phyloP scores from a whole-genome alignment of 2,797 vertebrate species.

The Sebastes nivosus region DNA sequence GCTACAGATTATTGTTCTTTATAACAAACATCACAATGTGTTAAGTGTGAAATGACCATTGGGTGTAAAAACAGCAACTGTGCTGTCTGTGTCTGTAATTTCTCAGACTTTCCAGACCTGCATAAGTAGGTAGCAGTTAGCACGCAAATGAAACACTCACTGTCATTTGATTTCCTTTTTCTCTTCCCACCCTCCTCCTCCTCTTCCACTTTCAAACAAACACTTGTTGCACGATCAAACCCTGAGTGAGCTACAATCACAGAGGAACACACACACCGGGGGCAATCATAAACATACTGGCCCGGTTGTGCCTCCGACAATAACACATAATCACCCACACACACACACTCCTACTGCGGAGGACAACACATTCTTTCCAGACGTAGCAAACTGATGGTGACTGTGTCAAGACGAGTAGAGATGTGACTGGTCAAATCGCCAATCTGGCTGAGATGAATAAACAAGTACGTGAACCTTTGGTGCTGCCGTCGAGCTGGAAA shows the following conservation, averaged over 20 bases:
- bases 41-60: conserved; percentile 52
- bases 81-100: conserved; percentile 16
- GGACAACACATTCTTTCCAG: conserved; percentile 33
- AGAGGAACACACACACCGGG: conserved; percentile 17
- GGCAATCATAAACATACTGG: conserved; percentile 14
- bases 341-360: conserved; percentile 16
- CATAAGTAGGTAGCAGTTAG: conserved; percentile 52
- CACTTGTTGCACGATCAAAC: conserved; percentile 40
- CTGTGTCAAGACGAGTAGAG: conserved; percentile 16
- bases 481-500: conserved; percentile 8
- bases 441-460: conserved; percentile 15
- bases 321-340: conserved; percentile 22
- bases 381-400: conserved; percentile 15
- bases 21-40: conserved; percentile 36
- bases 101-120: conserved; percentile 59
- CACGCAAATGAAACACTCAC: conserved; percentile 44
- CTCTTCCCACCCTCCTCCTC: conserved; percentile 27
- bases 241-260: conserved; percentile 20
- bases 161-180: conserved; percentile 51
- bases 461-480: conserved; percentile 8
- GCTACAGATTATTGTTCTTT: conserved; percentile 32
- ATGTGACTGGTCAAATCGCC: conserved; percentile 21
- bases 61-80: conserved; percentile 36
- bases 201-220: conserved; percentile 48
- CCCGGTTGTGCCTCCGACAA: conserved; percentile 17